Evolutionary conservation across 2,113 vertebrate genomes (phyloP).

Genomic region (Pitta sordida): DNA sequence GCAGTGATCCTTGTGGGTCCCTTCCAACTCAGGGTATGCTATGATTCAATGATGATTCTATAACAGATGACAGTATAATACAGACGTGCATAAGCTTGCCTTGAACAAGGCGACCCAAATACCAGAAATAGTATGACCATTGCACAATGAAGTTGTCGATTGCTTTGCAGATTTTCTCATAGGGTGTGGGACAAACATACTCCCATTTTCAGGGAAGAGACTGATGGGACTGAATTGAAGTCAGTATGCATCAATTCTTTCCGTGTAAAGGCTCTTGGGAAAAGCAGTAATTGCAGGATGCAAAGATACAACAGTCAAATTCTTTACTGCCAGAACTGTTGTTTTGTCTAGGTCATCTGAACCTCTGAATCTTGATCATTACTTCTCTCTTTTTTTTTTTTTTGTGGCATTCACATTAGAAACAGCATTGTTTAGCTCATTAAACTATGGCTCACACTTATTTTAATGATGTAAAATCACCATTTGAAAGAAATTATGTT

Average conservation of each 20-base stretch:
- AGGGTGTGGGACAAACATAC: not conserved
- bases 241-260: not conserved
- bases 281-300: not conserved
- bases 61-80: not conserved
- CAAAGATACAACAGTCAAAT: not conserved
- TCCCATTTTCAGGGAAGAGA: no score
- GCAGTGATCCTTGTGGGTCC: not conserved
- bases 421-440: not conserved
- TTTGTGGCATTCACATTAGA: not conserved
- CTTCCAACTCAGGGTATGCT: not conserved
- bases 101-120: not conserved
- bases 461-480: not conserved
- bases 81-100: not conserved
- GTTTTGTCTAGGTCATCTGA: not conserved
- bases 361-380: not conserved
- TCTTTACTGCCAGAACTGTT: not conserved
- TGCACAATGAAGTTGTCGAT: rapidly evolving
- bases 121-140: not conserved
- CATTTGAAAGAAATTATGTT: not conserved
- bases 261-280: not conserved
- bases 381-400: not conserved
- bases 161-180: not conserved
- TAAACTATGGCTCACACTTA: not conserved
- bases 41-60: not conserved
- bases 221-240: no score